Base-by-base conservation (phyloP, 2,113 vertebrate species). In the Acanthisitta chloris region DNA sequence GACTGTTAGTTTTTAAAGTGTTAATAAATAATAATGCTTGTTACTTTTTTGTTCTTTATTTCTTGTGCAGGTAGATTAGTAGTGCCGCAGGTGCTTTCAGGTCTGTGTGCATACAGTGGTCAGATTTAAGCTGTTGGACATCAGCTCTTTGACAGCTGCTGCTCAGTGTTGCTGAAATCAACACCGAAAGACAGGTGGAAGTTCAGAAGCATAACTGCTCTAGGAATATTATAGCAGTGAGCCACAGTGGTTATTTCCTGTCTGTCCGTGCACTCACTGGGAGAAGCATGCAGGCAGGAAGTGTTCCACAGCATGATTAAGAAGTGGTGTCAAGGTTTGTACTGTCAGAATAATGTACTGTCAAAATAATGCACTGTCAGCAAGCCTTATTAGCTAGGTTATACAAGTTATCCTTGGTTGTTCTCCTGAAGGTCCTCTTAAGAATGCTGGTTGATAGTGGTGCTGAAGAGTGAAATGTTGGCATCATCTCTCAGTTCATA, bases 21-120 rank as follows among this genome's bases (percentile, higher is more conserved):
- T 79, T 96, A 96, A 97, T 96, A 96, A 97, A 96, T 81, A 67
- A 58, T 70, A 58, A 2, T 76, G 76, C 43, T 25, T 48, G 29
- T 78, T 88, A 36, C 8, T 59, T 74, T 79, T 91, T 87, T 51
- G n/a, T 96, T 88, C 26, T 74, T 59, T 46, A 21, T 86, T 92
- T n/a, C 62, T 81, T 34, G 25, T 33, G 43, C 74, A 83, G 36
- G 49, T 74, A 85, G 76, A 40, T 71, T 10, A 77, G 7, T 31
- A 33, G 31, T 81, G 29, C 49, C 88, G 65, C 70, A 64, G 36
- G 34, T 90, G 45, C 8, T 82, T 95, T 77, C 20, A 33, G 65
- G 5, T 65, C 28, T 45, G 34, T 36, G 36, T 73, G 77, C 62
- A 69, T 70, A 54, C 7, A 74, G 58, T 38, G 36, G 26, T 70